Percentiles rank a stretch among this genome's conserved stretches.
phyloP scores from a whole-genome alignment of 2,888 invertebrate species.

The Lysandra bellargus region DNA sequence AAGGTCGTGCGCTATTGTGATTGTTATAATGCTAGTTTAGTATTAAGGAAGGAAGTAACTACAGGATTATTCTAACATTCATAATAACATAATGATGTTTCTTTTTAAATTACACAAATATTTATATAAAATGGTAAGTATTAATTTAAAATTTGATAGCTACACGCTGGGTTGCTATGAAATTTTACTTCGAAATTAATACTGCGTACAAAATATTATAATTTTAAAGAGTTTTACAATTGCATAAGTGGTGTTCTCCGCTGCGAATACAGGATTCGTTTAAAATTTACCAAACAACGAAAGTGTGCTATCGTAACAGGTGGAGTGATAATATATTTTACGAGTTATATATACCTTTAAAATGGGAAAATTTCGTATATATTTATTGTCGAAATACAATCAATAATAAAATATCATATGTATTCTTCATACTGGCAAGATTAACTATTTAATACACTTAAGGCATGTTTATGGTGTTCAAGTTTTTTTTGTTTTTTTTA shows the following conservation, averaged over 20 bases:
- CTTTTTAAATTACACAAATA: not conserved
- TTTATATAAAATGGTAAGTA: slow-evolving; percentile 16
- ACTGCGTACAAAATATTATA: slow-evolving; percentile 12
- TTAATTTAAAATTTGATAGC: not conserved
- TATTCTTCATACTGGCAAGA: slow-evolving; percentile 34
- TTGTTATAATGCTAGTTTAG: not conserved
- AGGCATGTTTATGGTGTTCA: slow-evolving; percentile 28
- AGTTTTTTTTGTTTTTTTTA: not conserved
- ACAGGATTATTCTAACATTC: slow-evolving; percentile 8
- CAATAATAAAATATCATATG: slow-evolving; percentile 28
- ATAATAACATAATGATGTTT: not conserved
- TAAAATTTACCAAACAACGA: not conserved
- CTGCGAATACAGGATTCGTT: not conserved
- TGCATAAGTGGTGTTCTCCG: not conserved
- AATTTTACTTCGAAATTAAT: slow-evolving; percentile 4
- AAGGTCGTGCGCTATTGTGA: not conserved
- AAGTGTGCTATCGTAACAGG: slow-evolving; percentile 26
- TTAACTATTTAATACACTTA: slow-evolving; percentile 17
- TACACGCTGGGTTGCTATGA: not conserved
- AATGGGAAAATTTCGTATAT: slow-evolving; percentile 23
- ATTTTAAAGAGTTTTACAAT: not conserved
- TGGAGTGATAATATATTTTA: not conserved
- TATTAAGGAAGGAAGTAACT: not conserved
- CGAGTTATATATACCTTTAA: slow-evolving; percentile 32
- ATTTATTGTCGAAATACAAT: slow-evolving; percentile 31